Base-by-base conservation (phyloP, 2,797 vertebrate species). In the Sebastiscus tertius region DNA sequence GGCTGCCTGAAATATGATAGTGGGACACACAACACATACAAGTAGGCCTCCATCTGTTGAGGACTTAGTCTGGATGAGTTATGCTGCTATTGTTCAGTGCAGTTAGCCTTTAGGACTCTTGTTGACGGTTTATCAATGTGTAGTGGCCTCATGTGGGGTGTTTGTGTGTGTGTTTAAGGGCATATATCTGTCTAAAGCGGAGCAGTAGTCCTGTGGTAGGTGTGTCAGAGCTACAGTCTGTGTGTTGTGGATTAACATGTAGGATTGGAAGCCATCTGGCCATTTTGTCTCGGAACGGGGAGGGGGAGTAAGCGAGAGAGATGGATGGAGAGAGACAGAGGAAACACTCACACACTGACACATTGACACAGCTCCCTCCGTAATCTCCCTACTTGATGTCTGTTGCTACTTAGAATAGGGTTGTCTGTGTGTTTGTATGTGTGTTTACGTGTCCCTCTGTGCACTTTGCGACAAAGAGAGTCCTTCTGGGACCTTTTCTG, bases 201-300 rank as follows among this genome's bases (percentile, higher is more conserved):
- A 85, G 88, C 77, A n/a, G 77, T 81, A 78, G 81, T 87, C 68
- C 84, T 82, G 81, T 77, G 75, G 91, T 90, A 94, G 93, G 93
- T 94, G 92, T 94, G 90, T 93, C 88, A 79, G 59, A 75, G 88
- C 89, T 89, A 82, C 86, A 87, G 91, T 89, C 88, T 93, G 92
- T 93, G 92, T 90, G 90, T 88, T 79, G 84, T 94, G 94, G 95
- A 96, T 96, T 96, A 95, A 87, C 92, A 93, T 93, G 91, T 90
- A 93, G 91, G 93, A 95, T 94, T 95, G 95, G 88, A 92, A 91
- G 94, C 96, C 95, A 96, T 96, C 96, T 96, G 95, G 93, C 92
- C 93, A 94, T 93, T 94, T 93, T 92, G 91, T 92, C 90, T 92
- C 80, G 22, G 86, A 81, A 61, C 87, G 86, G 88, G 91, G 87